Evolutionary conservation across 1,140 invertebrate genomes (phyloP), one percentile per base, ranked within the genome.

Genomic region (Oscheius sp.): DNA sequence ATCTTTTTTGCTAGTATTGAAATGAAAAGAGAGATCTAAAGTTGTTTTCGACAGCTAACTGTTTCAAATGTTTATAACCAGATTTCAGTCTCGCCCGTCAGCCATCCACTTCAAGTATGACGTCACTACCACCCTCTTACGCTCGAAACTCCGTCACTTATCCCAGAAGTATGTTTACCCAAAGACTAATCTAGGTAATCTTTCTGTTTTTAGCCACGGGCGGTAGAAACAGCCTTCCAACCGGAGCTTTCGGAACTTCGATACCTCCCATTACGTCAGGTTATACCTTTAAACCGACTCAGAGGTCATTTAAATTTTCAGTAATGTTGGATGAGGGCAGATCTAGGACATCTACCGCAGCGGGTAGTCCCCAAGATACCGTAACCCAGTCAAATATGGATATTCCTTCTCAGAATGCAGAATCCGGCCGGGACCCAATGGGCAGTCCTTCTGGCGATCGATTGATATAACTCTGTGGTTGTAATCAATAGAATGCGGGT

Each of bases 1-100:
- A 74, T 71, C 23, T 2, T 26, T 52, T 65, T 36, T 64, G 34
- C 18, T 63, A n/a, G n/a, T n/a, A n/a, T n/a, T n/a, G n/a, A n/a
- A n/a, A n/a, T n/a, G n/a, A n/a, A n/a, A n/a, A n/a, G n/a, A n/a
- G n/a, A n/a, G n/a, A n/a, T n/a, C n/a, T n/a, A n/a, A n/a, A n/a
- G n/a, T n/a, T n/a, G n/a, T n/a, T n/a, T n/a, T n/a, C n/a, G n/a
- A n/a, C n/a, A n/a, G n/a, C n/a, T n/a, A n/a, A n/a, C n/a, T n/a
- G n/a, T n/a, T n/a, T n/a, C n/a, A n/a, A n/a, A n/a, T n/a, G n/a
- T n/a, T n/a, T n/a, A n/a, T n/a, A n/a, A n/a, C n/a, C n/a, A n/a
- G n/a, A 7, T 55, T 55, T 13, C 49, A 55, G 49, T 55, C 23
- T 55, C 15, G 15, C 49, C 28, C 15, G 49, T 7, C 7, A 13